Evolutionary conservation across 2,797 vertebrate species (phyloP).

Genomic region (Somateria mollissima): DNA sequence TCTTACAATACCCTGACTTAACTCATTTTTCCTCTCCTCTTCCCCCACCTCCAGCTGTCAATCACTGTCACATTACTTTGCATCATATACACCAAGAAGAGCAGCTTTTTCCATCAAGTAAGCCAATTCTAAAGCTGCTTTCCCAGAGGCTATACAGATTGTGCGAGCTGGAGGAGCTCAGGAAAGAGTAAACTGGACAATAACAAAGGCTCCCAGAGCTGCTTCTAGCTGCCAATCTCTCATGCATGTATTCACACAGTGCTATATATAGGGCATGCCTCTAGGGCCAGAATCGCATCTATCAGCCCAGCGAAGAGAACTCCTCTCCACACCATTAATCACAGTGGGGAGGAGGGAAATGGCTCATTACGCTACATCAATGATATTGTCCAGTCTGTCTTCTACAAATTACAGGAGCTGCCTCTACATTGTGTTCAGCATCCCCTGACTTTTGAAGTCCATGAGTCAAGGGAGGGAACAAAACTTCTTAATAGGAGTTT

Average conservation of each 20-base stretch:
- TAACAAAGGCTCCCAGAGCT: slow-evolving; percentile 7
- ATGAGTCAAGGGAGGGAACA: background rate
- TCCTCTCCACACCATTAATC: slow-evolving; percentile 39
- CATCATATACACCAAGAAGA: background rate
- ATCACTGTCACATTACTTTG: slow-evolving; percentile 29
- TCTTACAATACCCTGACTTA: background rate
- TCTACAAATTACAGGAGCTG: background rate
- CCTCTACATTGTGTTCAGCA: background rate
- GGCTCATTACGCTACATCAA: background rate
- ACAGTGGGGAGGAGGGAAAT: background rate
- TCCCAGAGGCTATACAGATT: slow-evolving; percentile 49
- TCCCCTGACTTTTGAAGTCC: background rate
- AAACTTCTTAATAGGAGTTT: background rate
- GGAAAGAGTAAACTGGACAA: slow-evolving; percentile 30
- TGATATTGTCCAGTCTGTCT: background rate
- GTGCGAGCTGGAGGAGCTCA: slow-evolving; percentile 26
- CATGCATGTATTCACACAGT: background rate
- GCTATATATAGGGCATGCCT: slow-evolving; percentile 9
- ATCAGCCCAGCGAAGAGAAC: background rate
- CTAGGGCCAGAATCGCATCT: background rate
- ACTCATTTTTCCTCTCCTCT: background rate
- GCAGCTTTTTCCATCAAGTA: slow-evolving; percentile 20
- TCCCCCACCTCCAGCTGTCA: background rate
- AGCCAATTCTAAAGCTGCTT: slow-evolving; percentile 32
- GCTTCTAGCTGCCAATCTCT: slow-evolving; percentile 35